Conservation (phyloP, 1,140 invertebrate species). For the Neomicropteryx cornuta region DNA sequence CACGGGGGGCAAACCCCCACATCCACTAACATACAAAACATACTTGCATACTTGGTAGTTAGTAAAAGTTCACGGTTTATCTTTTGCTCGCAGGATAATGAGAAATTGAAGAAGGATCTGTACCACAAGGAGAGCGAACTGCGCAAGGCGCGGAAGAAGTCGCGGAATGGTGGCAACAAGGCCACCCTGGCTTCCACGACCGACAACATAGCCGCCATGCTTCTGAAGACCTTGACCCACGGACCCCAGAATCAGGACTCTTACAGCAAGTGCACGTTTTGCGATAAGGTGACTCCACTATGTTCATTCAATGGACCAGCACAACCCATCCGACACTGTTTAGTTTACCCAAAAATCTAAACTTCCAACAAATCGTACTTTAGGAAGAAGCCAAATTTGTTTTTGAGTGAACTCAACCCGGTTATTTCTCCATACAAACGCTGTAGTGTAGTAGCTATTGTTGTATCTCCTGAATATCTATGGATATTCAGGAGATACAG, state of each 20-base stretch:
- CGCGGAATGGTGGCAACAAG: constrained; percentile 20
- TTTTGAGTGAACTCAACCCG: too few relatives aligned
- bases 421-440: too few relatives aligned
- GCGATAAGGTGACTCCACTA: constrained; percentile 31
- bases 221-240: constrained; percentile 29
- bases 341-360: constrained; percentile 7
- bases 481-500: too few relatives aligned
- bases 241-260: constrained; percentile 23
- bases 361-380: constrained; percentile 2
- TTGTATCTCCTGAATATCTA: too few relatives aligned
- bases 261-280: constrained; percentile 40
- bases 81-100: constrained; percentile 24
- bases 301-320: constrained; percentile 15
- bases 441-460: too few relatives aligned
- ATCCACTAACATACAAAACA: too few relatives aligned
- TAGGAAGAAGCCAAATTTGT: constrained; percentile 19
- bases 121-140: constrained; percentile 33
- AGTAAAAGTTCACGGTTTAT: constrained; percentile 2
- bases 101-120: constrained; percentile 27
- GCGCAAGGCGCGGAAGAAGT: constrained; percentile 27
- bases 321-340: constrained; percentile 20
- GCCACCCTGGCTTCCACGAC: constrained; percentile 25
- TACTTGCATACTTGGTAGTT: too few relatives aligned
- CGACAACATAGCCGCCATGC: constrained; percentile 33
- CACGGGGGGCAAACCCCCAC: too few relatives aligned